These are phyloP conservation scores for Platysternon megacephalum DNA, from an alignment of 2,113 vertebrate species.

Conservation along the genomic window DNA sequence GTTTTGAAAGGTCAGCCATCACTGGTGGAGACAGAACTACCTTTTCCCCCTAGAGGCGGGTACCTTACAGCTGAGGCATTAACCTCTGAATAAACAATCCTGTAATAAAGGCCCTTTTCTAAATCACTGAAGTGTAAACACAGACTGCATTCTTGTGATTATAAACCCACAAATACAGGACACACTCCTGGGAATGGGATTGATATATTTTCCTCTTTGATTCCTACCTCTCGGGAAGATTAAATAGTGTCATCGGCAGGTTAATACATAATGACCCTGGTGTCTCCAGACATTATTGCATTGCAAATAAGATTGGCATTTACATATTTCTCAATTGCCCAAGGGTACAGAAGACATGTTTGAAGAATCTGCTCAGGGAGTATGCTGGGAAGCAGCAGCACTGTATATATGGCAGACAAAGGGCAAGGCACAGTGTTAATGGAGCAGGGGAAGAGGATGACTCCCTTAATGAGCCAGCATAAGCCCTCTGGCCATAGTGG, in stretches of 20 bases:
- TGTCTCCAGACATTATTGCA: conserved; percentile 47
- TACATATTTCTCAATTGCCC: conserved; percentile 48
- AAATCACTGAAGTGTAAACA: conserved; percentile 50
- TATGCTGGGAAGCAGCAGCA: neutral
- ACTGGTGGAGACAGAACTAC: neutral
- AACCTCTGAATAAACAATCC: conserved; percentile 61
- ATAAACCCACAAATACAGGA: conserved; percentile 32
- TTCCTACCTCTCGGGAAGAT: conserved; percentile 72
- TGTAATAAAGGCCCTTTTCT: conserved; percentile 25
- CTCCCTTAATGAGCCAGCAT: neutral
- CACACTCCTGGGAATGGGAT: conserved; percentile 58
- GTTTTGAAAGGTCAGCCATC: conserved; percentile 22
- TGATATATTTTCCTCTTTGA: conserved; percentile 46
- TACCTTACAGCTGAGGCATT: conserved; percentile 35
- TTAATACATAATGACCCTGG: conserved; percentile 68
- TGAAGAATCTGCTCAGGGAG: neutral
- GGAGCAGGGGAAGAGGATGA: neutral
- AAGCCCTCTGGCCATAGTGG: neutral
- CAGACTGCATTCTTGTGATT: conserved; percentile 48
- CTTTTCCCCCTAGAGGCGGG: conserved; percentile 11
- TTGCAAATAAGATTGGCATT: conserved; percentile 70
- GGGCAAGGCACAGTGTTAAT: neutral
- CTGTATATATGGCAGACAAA: neutral
- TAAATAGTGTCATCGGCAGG: conserved; percentile 71
- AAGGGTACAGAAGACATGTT: conserved; percentile 33